Evolutionary conservation across 2,888 invertebrate genomes (phyloP).

Genomic region (Lydus trimaculatus): DNA sequence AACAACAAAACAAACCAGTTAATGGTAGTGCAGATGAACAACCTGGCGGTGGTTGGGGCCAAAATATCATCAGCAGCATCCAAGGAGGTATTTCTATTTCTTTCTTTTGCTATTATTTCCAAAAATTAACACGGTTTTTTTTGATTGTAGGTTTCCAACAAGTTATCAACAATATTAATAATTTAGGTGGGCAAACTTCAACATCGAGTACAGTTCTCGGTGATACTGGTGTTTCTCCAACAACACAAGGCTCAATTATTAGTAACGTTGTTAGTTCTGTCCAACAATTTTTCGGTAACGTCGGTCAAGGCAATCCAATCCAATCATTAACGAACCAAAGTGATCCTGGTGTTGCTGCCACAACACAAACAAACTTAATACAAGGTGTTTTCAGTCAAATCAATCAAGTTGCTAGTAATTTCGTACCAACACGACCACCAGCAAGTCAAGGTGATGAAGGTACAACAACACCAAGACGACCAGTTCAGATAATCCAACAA

Average conservation of each 20-base stretch:
- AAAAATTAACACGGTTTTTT: background rate
- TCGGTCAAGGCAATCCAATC: constrained; percentile 2
- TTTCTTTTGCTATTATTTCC: background rate
- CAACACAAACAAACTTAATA: constrained; percentile 12
- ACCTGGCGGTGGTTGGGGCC: constrained; percentile 15
- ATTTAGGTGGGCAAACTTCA: constrained; percentile 8
- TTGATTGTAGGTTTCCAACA: constrained; percentile 17
- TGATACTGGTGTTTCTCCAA: constrained; percentile 9
- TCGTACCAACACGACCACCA: constrained; percentile 14
- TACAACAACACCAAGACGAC: constrained; percentile 6
- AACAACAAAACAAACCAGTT: constrained; percentile 15
- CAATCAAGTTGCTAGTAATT: constrained; percentile 19
- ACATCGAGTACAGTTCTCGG: constrained; percentile 10
- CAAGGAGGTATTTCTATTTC: constrained; percentile 19
- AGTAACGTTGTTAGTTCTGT: constrained; percentile 14
- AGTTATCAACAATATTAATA: constrained; percentile 20
- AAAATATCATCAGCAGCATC: constrained; percentile 31
- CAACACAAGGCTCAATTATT: constrained; percentile 16
- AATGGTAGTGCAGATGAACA: constrained; percentile 30
- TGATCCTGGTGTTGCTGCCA: background rate
- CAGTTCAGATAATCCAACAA: constrained; percentile 4
- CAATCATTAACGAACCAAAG: constrained; percentile 20
- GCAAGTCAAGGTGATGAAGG: constrained; percentile 23
- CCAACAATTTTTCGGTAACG: constrained; percentile 16
- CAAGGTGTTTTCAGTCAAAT: constrained; percentile 24